Evolutionary conservation across 2,888 invertebrate species (phyloP), one percentile per base, ranked within the genome.

Genomic region (Latheticus oryzae): DNA sequence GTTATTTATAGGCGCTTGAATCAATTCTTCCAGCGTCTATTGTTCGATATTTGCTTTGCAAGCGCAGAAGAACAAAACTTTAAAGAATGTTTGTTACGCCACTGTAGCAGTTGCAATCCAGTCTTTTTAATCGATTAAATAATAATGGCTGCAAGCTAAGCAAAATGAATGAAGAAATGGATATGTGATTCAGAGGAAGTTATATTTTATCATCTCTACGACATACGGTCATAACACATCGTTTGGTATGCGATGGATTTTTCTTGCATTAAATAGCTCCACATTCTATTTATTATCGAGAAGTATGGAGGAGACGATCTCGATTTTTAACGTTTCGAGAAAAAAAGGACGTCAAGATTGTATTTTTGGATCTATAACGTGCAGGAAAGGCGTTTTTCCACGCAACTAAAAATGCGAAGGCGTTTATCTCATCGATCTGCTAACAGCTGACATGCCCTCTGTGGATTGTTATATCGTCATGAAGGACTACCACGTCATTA

Each of bases 341-440:
- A n/a, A n/a, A n/a, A n/a, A n/a, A n/a, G n/a, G n/a, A n/a, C n/a
- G n/a, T n/a, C n/a, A n/a, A n/a, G n/a, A n/a, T n/a, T n/a, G n/a
- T n/a, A n/a, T n/a, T n/a, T n/a, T n/a, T n/a, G n/a, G n/a, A n/a
- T n/a, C n/a, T n/a, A n/a, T n/a, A n/a, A n/a, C n/a, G n/a, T n/a
- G n/a, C n/a, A n/a, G n/a, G n/a, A n/a, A n/a, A n/a, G n/a, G n/a
- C n/a, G n/a, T n/a, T n/a, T n/a, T n/a, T n/a, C 35, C 56, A 60
- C 60, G 56, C 60, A 52, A 60, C 21, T 42, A 19, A 37, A 51
- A 33, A 28, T 43, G 53, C 53, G 58, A 47, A 60, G 40, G 57
- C 56, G 60, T 56, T 45, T 51, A 40, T 43, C 40, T 47, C 32
- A 60, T 60, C 60, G 60, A 60, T 60, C 52, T 43, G 35, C 17